Evolutionary conservation across 2,797 vertebrate species (phyloP), one percentile per base, ranked within the genome.

Genomic region (Sardinella longiceps): DNA sequence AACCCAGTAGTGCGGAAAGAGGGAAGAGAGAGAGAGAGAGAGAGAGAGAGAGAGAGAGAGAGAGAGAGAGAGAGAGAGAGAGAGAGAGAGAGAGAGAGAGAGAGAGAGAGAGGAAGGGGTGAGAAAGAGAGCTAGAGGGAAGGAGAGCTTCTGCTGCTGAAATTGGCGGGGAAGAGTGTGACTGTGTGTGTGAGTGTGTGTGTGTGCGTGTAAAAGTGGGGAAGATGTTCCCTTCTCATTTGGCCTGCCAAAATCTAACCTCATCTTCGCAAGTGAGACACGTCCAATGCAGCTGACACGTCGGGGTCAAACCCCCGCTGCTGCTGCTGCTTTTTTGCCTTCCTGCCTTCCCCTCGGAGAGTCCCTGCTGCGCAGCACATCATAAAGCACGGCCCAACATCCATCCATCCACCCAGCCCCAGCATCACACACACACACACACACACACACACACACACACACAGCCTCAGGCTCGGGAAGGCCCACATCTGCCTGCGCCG

Each of bases 231-330:
- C 66, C 66, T 39, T 37, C 66, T 74, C 18, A 74, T 74, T 39
- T 60, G 84, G 86, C 66, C 91, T 94, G 93, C 93, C 93, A 94
- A 91, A 91, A 91, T 88, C 92, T 92, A 94, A 93, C 91, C 91
- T 94, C 93, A 92, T 91, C 90, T 91, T 90, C 87, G 89, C 86
- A 84, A 83, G 87, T 91, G 87, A 91, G 92, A 94, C 92, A 92
- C 33, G 66, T 74, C 66, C 66, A 74, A 74, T 33, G 91, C 87
- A 90, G 86, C 89, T 94, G 92, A 93, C 93, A 92, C 91, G 89
- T 66, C 2, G 37, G 91, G 89, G 91, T 89, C 90, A 87, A 45
- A 82, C 82, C 6, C n/a, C 28, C 4, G 18, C 18, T 48, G 51
- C 51, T 53, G 25, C 60, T 15, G 66, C n/a, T 48, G 1, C 23